These are phyloP conservation scores for Pomacea canaliculata DNA, from an alignment of 2,888 invertebrate species.

Conservation along the genomic window DNA sequence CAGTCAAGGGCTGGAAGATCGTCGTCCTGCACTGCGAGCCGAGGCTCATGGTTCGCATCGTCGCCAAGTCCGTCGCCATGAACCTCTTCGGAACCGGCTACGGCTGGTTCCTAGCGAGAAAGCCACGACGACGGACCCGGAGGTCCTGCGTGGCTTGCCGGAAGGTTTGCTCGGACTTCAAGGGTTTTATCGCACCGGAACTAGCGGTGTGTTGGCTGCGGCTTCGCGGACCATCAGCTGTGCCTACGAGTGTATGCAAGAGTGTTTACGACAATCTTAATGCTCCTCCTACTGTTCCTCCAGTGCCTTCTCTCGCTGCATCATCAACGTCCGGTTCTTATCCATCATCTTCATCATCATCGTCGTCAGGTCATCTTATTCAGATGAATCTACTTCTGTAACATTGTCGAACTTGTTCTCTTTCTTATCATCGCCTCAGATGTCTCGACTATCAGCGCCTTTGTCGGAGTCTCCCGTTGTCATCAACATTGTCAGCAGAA, in stretches of 20 bases:
- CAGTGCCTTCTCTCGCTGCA: slow-evolving; percentile 9
- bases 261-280: slow-evolving; percentile 9
- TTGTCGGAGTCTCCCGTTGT: background rate
- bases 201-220: slow-evolving; percentile 25
- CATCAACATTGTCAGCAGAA: background rate
- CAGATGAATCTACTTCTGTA: background rate
- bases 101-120: slow-evolving; percentile 59
- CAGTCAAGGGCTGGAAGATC: slow-evolving; percentile 39
- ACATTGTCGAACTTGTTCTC: background rate
- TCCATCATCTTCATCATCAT: slow-evolving; percentile 5
- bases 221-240: slow-evolving; percentile 24
- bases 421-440: background rate
- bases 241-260: slow-evolving; percentile 31
- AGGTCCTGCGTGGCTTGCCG: slow-evolving; percentile 30
- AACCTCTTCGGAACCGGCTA: slow-evolving; percentile 52
- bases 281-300: background rate
- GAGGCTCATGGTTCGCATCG: slow-evolving; percentile 40
- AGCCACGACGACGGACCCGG: slow-evolving; percentile 31
- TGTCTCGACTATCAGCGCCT: background rate
- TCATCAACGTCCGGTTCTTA: slow-evolving; percentile 10
- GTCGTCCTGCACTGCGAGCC: slow-evolving; percentile 50
- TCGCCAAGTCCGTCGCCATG: slow-evolving; percentile 42
- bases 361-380: background rate
- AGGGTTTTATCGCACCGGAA: slow-evolving; percentile 35
- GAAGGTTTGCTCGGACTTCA: slow-evolving; percentile 45